phyloP scores from a whole-genome alignment of 2,113 vertebrate genomes.

The Meles meles region DNA sequence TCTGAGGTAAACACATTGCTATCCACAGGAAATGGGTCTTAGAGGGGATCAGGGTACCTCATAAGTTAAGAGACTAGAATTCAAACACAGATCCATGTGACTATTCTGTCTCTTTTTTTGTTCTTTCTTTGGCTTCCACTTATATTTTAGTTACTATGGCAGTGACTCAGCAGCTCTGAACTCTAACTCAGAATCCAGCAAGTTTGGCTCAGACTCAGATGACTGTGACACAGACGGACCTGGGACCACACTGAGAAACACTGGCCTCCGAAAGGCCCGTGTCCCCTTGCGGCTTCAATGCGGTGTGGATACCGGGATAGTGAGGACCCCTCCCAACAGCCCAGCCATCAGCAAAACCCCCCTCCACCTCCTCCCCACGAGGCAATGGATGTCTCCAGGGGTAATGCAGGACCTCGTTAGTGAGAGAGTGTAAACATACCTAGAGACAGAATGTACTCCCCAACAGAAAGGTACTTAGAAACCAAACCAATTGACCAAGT shows the following conservation, averaged over 20 bases:
- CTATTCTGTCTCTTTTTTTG: not conserved
- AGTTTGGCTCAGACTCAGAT: not conserved
- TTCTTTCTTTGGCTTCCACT: not conserved
- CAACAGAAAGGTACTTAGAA: not conserved
- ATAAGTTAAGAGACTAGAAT: not conserved
- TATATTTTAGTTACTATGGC: not conserved
- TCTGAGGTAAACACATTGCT: not conserved
- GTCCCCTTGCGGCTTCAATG: not conserved
- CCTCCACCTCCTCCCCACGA: no score
- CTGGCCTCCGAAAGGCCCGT: not conserved
- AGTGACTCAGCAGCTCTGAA: not conserved
- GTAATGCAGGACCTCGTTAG: not conserved
- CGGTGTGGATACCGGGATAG: not conserved
- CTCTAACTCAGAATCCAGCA: not conserved
- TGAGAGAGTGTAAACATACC: not conserved
- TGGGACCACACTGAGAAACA: not conserved
- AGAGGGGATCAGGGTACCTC: no score
- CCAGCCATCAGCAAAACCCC: not conserved
- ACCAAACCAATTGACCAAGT: not conserved
- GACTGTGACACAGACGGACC: not conserved
- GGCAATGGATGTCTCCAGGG: not conserved
- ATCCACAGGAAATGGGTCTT: not conserved
- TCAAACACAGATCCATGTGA: not conserved
- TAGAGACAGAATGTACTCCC: not conserved
- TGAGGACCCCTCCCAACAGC: not conserved